phyloP scores from a whole-genome alignment of 1,140 invertebrate genomes.

The Zaprionus taronus region DNA sequence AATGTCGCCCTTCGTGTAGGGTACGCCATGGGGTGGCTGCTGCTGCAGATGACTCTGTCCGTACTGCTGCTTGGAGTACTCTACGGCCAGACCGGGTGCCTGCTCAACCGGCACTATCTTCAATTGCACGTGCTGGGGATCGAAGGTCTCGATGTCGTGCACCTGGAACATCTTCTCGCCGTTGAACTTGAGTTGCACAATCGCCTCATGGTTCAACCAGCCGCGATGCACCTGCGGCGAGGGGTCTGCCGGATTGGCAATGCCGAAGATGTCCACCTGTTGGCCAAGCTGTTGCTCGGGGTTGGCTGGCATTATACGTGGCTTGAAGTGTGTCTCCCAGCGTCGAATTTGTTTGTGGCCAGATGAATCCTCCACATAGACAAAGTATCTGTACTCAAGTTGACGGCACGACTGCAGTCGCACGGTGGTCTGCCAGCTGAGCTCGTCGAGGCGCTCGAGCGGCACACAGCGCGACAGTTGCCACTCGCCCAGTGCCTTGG shows the following conservation, averaged over 20 bases:
- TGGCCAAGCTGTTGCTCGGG: conserved; percentile 50
- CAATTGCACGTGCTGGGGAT: conserved; percentile 74
- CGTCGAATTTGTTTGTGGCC: conserved; percentile 86
- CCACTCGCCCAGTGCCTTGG: conserved; percentile 85
- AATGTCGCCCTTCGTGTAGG: conserved; percentile 72
- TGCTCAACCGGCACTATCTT: conserved; percentile 70
- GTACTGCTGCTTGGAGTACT: conserved; percentile 74
- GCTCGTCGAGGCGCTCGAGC: conserved; percentile 67
- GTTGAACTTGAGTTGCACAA: conserved; percentile 90
- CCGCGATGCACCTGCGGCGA: conserved; percentile 88
- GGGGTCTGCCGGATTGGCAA: conserved; percentile 25
- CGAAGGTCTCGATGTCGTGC: conserved; percentile 78
- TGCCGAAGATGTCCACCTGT: conserved; percentile 85
- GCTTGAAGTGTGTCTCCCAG: conserved; percentile 91
- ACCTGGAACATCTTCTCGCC: conserved; percentile 85
- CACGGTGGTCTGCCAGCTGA: conserved; percentile 84
- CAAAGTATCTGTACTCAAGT: conserved; percentile 89
- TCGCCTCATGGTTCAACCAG: conserved; percentile 92
- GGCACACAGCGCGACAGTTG: conserved; percentile 82
- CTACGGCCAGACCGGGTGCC: conserved; percentile 71
- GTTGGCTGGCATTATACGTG: conserved; percentile 84
- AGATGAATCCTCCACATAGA: conserved; percentile 84
- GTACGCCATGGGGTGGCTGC: conserved; percentile 64
- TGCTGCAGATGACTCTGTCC: conserved; percentile 63
- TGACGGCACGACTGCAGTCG: conserved; percentile 86